phyloP scores from a whole-genome alignment of 2,888 invertebrate genomes.

The Lithophane socia region DNA sequence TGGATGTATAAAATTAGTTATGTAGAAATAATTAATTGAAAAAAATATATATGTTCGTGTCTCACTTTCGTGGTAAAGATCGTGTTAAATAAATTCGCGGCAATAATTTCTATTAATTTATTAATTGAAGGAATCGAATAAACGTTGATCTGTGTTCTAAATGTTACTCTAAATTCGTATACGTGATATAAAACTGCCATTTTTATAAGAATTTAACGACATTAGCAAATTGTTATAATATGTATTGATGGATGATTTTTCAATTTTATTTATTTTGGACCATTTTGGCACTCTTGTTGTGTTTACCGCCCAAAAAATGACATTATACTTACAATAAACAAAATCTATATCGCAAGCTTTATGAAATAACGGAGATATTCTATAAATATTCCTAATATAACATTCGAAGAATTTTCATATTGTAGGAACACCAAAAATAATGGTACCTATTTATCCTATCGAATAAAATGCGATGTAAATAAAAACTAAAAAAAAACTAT shows the following conservation, averaged over 20 bases:
- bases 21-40: slow-evolving; percentile 20
- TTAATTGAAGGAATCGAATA: slow-evolving; percentile 69
- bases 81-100: slow-evolving; percentile 72
- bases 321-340: slow-evolving; percentile 49
- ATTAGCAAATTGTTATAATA: slow-evolving; percentile 65
- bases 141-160: slow-evolving; percentile 75
- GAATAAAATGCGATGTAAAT: slow-evolving; percentile 80
- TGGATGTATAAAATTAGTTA: slow-evolving; percentile 33
- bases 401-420: slow-evolving; percentile 66
- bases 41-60: slow-evolving; percentile 41
- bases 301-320: slow-evolving; percentile 49
- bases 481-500: slow-evolving; percentile 79
- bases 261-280: slow-evolving; percentile 47
- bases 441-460: slow-evolving; percentile 69
- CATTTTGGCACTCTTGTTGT: slow-evolving; percentile 51
- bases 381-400: slow-evolving; percentile 66
- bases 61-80: slow-evolving; percentile 50
- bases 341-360: slow-evolving; percentile 58
- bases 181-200: slow-evolving; percentile 89
- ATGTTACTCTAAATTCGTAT: slow-evolving; percentile 81
- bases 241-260: slow-evolving; percentile 47
- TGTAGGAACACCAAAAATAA: slow-evolving; percentile 64
- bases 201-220: slow-evolving; percentile 79
- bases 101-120: slow-evolving; percentile 80
- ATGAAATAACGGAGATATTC: slow-evolving; percentile 59